Evolutionary conservation across 2,888 invertebrate genomes (phyloP).

Genomic region (Bellardia bayeri): DNA sequence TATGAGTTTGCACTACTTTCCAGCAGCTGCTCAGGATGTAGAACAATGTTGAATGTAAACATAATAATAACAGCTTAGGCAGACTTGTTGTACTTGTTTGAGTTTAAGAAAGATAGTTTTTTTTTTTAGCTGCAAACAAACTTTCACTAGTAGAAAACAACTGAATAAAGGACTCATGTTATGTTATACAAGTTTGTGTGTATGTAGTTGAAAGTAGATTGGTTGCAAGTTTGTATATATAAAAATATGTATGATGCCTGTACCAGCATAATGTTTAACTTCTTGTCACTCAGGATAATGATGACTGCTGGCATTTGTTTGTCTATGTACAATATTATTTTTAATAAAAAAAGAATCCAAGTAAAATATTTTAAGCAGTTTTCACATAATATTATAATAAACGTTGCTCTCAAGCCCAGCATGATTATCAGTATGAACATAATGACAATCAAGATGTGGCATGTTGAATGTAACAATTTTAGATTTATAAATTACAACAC

Average conservation of each 20-base stretch:
- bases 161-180: too few relatives aligned
- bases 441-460: neutral
- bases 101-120: constrained; percentile 31
- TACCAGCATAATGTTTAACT: constrained; percentile 7
- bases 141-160: constrained; percentile 38
- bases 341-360: neutral
- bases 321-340: too few relatives aligned
- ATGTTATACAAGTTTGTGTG: neutral
- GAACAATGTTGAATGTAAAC: constrained; percentile 45
- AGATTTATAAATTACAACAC: constrained; percentile 25
- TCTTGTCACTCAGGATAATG: neutral
- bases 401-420: neutral
- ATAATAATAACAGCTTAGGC: constrained; percentile 65
- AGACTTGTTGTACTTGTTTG: constrained; percentile 52
- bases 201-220: constrained; percentile 36
- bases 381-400: constrained; percentile 8
- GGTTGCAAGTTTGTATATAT: constrained; percentile 16
- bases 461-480: neutral
- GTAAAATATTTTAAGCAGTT: constrained; percentile 52
- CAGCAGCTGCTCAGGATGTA: neutral
- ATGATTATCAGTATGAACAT: constrained; percentile 33
- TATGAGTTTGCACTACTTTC: constrained; percentile 48
- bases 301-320: constrained; percentile 33
- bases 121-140: constrained; percentile 23
- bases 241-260: too few relatives aligned